phyloP scores from a whole-genome alignment of 2,888 invertebrate species.

The Sphecodes monilicornis region DNA sequence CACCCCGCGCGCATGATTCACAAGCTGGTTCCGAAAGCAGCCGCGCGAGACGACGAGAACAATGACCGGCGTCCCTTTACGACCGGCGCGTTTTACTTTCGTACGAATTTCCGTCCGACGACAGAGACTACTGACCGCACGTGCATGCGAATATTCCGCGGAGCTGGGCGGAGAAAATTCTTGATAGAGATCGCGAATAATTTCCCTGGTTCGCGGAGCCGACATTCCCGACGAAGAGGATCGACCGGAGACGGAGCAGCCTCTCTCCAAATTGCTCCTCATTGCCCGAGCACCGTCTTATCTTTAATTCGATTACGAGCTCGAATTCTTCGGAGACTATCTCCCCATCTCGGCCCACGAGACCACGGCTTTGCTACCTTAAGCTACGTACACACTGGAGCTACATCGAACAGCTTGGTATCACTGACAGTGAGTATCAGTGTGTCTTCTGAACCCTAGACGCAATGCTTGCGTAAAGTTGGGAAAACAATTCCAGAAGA shows the following conservation, averaged over 20 bases:
- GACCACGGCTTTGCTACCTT: not conserved
- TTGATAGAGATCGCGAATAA: not conserved
- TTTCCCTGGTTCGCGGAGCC: not conserved
- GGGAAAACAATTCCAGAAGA: not conserved
- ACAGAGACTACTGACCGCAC: not conserved
- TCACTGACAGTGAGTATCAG: no score
- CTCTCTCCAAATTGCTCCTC: conserved; percentile 63
- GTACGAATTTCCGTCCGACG: not conserved
- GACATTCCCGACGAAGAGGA: not conserved
- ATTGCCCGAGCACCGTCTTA: conserved; percentile 49
- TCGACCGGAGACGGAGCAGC: conserved; percentile 4
- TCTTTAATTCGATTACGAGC: conserved; percentile 63
- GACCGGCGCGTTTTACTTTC: not conserved
- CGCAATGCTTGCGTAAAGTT: no score
- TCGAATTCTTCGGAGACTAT: not conserved
- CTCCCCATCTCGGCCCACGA: not conserved
- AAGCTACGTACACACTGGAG: not conserved
- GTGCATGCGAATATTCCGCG: not conserved
- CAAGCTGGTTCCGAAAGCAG: conserved; percentile 9
- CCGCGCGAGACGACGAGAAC: conserved; percentile 7
- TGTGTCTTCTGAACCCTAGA: no score
- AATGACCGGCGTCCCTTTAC: conserved; percentile 12
- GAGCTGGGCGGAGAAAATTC: not conserved
- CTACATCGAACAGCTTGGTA: no score
- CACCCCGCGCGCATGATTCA: not conserved